Evolutionary conservation across 2,888 invertebrate species (phyloP), one percentile per base, ranked within the genome.

Genomic region (Morinoia aosen): DNA sequence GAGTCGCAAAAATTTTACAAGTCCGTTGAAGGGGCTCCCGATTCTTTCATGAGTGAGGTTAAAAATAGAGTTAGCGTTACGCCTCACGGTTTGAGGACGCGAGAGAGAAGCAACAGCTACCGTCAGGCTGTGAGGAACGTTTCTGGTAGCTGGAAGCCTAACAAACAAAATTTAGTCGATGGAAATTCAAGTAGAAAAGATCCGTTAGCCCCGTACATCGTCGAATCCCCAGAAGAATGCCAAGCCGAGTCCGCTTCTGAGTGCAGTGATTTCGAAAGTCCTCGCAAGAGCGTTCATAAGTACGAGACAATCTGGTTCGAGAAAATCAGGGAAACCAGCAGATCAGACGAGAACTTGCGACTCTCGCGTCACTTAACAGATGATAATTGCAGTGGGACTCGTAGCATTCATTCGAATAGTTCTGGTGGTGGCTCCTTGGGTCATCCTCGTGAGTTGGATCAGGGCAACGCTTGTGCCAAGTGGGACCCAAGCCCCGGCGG

Each of bases 291-390:
- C 90, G 94, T 95, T 57, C 96, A 96, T 88, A 96, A 96, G 58
- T 96, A 96, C 93, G 96, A 96, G 88, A 96, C 96, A 25, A 96
- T 96, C 61, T 96, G 96, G 96, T 96, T 96, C 95, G 96, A 96
- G 16, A 96, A 96, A 90, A 94, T 94, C 12, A 95, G 95, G 33
- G 95, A 96, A 61, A 61, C 95, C 8, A 48, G 95, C 39, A 58
- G 95, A 33, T 58, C 90, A 56, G 61, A 91, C 19, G 96, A 91
- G 57, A 95, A 95, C 48, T 33, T 64, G 64, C 88, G 91, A 40
- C 88, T 91, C n/a, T 76, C 57, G 58, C 88, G 93, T 88, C 93
- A 61, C 64, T 16, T 95, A 25, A 48, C 48, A 56, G 58, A 94
- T n/a, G 95, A 76, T 10, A 76, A 48, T 40, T 64, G 90, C 14